Conservation (phyloP, 2,888 invertebrate species). For the Drosophila acutilabella region DNA sequence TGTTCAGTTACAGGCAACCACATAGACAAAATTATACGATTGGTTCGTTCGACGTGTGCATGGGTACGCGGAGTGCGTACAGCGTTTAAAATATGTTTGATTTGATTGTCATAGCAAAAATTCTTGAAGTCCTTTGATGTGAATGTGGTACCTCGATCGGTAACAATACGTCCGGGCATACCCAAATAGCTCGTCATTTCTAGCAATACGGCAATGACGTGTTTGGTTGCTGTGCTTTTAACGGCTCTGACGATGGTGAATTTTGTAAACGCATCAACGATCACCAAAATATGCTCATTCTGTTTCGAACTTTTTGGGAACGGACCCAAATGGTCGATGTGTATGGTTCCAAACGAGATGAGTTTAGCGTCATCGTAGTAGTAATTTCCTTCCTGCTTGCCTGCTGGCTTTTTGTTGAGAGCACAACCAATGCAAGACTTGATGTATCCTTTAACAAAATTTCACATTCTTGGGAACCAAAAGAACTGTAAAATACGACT, state of each 20-base stretch:
- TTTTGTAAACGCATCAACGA: no score
- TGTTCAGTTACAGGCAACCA: neutral
- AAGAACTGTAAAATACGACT: no score
- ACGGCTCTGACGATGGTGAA: conserved; percentile 1
- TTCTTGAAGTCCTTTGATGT: neutral
- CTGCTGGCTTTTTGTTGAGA: no score
- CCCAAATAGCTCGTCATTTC: conserved; percentile 6
- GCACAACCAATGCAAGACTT: no score
- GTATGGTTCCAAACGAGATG: no score
- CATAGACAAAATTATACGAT: no score
- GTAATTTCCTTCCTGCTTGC: no score
- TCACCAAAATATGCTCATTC: no score
- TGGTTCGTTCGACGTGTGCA: no score
- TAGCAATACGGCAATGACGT: neutral
- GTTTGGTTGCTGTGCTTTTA: conserved; percentile 4
- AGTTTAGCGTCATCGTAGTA: no score
- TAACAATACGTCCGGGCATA: neutral
- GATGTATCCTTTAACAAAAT: no score
- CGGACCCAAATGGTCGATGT: fast-evolving
- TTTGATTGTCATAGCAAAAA: neutral
- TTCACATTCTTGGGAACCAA: no score
- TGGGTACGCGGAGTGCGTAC: neutral
- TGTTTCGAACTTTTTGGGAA: neutral
- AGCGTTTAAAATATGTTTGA: neutral
- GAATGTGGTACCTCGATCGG: neutral